Conservation (phyloP, 2,888 invertebrate genomes). For the Timandra comae region DNA sequence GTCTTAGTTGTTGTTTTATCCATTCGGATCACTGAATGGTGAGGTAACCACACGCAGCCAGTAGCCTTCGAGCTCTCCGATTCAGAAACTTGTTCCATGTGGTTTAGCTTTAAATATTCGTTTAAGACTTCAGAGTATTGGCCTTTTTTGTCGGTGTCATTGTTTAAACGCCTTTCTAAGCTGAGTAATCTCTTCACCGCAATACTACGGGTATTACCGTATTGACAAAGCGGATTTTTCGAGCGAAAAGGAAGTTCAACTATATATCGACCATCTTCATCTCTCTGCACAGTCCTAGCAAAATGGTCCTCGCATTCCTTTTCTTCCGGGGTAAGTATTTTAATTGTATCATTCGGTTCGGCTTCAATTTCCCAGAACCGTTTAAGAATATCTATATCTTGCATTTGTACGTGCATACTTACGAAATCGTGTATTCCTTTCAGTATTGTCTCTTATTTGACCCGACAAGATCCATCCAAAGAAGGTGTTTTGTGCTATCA, state of each 20-base stretch:
- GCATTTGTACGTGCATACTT: constrained; percentile 7
- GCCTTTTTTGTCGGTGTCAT: background rate
- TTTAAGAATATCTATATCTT: constrained; percentile 13
- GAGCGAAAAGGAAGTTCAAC: constrained; percentile 18
- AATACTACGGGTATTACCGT: background rate
- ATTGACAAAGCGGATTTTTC: constrained; percentile 1
- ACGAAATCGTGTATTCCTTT: constrained; percentile 2
- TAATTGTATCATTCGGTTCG: constrained; percentile 5
- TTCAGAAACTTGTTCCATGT: constrained; percentile 7
- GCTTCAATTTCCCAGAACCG: constrained; percentile 24
- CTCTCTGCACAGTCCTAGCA: constrained; percentile 10
- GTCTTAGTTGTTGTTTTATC: constrained; percentile 21
- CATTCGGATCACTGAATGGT: constrained; percentile 17
- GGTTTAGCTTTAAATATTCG: constrained; percentile 4
- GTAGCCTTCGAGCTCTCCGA: background rate
- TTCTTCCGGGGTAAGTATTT: constrained; percentile 16
- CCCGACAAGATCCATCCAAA: constrained; percentile 22
- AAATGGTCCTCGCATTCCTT: constrained; percentile 15
- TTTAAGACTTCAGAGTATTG: background rate
- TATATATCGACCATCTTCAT: constrained; percentile 14
- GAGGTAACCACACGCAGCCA: constrained; percentile 9
- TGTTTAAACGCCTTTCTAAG: background rate
- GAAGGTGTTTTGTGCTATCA: constrained; percentile 15
- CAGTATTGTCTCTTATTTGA: background rate
- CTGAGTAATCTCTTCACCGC: background rate